Evolutionary conservation across 2,888 invertebrate species (phyloP).

Genomic region (Leptinotarsa tumamoca): DNA sequence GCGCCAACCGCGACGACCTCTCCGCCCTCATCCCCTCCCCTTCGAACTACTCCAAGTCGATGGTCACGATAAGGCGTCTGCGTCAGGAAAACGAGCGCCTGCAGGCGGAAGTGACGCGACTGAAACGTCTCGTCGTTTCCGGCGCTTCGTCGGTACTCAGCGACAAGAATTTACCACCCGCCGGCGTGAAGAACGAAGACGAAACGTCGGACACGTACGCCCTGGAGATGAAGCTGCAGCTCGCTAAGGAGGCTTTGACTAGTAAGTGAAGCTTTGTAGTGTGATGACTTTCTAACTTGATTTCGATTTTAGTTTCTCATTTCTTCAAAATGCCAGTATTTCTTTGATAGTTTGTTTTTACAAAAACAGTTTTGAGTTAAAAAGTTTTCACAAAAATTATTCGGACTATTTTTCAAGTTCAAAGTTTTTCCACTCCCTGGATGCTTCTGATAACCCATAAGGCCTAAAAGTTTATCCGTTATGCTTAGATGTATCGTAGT

Average conservation of each 20-base stretch:
- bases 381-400: too few species aligned
- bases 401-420: too few species aligned
- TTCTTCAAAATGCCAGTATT: too few species aligned
- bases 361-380: too few species aligned
- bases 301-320: not conserved
- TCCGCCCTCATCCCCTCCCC: conserved; percentile 60
- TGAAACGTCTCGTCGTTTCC: conserved; percentile 76
- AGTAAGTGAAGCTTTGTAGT: conserved; percentile 56
- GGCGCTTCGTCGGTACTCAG: conserved; percentile 74
- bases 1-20: conserved; percentile 56
- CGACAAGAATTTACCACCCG: conserved; percentile 65
- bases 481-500: too few species aligned
- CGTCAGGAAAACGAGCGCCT: conserved; percentile 84
- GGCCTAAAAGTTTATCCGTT: too few species aligned
- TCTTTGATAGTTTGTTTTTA: too few species aligned
- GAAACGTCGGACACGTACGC: conserved; percentile 63
- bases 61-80: conserved; percentile 72
- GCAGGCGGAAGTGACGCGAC: conserved; percentile 77
- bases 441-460: too few species aligned
- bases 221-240: conserved; percentile 75
- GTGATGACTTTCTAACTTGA: not conserved
- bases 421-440: too few species aligned
- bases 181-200: conserved; percentile 63
- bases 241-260: conserved; percentile 82
- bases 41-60: conserved; percentile 63